These are phyloP conservation scores for Stenodera caucasica DNA, from an alignment of 2,888 invertebrate genomes.

Conservation along the genomic window DNA sequence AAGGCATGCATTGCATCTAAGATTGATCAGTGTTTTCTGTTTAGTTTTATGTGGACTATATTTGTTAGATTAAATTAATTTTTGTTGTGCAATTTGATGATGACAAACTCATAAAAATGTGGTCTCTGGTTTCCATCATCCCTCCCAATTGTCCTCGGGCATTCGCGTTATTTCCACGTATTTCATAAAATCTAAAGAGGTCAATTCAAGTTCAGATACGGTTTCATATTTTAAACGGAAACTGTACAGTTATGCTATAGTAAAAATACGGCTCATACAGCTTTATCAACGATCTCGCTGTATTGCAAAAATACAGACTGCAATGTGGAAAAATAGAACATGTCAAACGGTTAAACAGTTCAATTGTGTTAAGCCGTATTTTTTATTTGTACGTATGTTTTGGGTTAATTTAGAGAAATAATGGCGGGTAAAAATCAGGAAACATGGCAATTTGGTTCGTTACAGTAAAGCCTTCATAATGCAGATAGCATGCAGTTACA, in stretches of 20 bases:
- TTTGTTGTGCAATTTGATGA: background rate
- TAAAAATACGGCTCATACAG: conserved; percentile 23
- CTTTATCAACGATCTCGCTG: conserved; percentile 26
- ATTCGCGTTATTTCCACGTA: conserved; percentile 9
- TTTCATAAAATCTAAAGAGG: conserved; percentile 21
- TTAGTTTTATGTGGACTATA: background rate
- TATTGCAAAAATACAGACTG: conserved; percentile 13
- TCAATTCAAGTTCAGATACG: conserved; percentile 25
- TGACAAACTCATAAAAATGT: background rate
- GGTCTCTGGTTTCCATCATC: background rate
- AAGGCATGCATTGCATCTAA: background rate
- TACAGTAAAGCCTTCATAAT: conserved; percentile 29
- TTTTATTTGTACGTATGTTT: conserved; percentile 18
- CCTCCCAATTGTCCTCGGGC: conserved; percentile 7
- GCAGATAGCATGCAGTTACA: conserved; percentile 37
- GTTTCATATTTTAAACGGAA: conserved; percentile 25
- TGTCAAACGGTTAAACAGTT: conserved; percentile 24
- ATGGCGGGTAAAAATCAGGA: background rate
- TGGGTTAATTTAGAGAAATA: background rate
- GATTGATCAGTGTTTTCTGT: background rate
- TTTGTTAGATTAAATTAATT: background rate
- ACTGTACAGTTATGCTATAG: conserved; percentile 16
- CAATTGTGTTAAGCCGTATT: conserved; percentile 26
- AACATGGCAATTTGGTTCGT: conserved; percentile 22
- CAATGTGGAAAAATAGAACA: conserved; percentile 16